Conservation (phyloP, 2,888 invertebrate genomes). For the Drosophila algonquin region DNA sequence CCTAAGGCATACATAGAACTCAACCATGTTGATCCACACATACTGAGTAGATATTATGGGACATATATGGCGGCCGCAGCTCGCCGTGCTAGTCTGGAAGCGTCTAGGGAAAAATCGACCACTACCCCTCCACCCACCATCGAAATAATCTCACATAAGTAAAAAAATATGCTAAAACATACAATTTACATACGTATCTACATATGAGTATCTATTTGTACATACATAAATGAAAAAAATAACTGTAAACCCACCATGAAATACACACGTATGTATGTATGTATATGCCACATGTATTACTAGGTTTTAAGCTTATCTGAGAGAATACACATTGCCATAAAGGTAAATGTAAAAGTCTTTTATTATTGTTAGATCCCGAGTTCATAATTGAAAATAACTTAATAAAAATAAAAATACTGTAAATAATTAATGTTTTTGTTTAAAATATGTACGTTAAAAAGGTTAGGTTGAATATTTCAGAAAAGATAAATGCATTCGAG, state of each 20-base stretch:
- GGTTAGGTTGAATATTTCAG: too few relatives aligned
- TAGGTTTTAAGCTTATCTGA: neutral
- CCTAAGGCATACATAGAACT: conserved; percentile 48
- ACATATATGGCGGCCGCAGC: conserved; percentile 83
- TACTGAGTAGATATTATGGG: conserved; percentile 82
- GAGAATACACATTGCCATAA: neutral
- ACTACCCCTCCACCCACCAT: conserved; percentile 43
- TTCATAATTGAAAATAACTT: neutral
- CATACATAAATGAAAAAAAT: conserved; percentile 9
- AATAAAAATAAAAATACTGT: neutral
- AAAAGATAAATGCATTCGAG: too few relatives aligned
- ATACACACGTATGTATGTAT: neutral
- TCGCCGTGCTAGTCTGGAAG: conserved; percentile 56
- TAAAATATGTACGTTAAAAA: too few relatives aligned
- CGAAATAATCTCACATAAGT: conserved; percentile 60
- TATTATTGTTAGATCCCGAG: conserved; percentile 5
- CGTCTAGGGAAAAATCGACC: conserved; percentile 37
- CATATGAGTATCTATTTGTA: neutral
- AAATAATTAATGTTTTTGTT: neutral
- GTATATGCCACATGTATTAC: conserved; percentile 3
- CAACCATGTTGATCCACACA: conserved; percentile 75
- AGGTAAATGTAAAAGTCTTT: neutral
- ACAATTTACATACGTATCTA: conserved; percentile 1
- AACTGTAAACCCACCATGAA: conserved; percentile 31
- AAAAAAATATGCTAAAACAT: conserved; percentile 3